These are phyloP conservation scores for Leptosomus discolor DNA, from an alignment of 2,113 vertebrate genomes.

Conservation along the genomic window DNA sequence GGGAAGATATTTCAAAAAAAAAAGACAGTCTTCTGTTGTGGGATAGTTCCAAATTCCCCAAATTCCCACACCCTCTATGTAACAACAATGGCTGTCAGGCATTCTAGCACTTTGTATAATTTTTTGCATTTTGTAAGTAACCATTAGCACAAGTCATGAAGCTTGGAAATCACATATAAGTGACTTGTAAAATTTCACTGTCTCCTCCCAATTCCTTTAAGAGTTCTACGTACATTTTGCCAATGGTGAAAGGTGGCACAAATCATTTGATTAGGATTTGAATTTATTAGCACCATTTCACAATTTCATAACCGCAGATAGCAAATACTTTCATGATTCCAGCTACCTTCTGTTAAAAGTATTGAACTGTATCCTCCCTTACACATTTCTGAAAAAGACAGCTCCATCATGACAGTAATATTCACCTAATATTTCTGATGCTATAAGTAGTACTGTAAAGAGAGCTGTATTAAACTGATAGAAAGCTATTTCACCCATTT, in stretches of 20 bases:
- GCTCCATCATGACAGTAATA: background rate
- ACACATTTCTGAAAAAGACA: background rate
- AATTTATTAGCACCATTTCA: background rate
- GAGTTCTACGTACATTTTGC: background rate
- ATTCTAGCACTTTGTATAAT: background rate
- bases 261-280: background rate
- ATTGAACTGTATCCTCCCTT: background rate
- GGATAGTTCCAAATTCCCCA: background rate
- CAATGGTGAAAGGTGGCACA: background rate
- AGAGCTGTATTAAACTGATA: background rate
- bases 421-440: constrained; percentile 15
- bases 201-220: background rate
- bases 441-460: background rate
- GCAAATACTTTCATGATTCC: background rate
- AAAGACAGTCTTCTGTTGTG: background rate
- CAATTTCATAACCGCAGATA: background rate
- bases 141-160: background rate
- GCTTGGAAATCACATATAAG: background rate
- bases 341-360: background rate
- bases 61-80: background rate
- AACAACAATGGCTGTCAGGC: background rate
- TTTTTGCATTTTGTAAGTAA: background rate
- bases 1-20: background rate
- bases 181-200: background rate
- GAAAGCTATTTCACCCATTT: constrained; percentile 7